Evolutionary conservation across 2,113 vertebrate species (phyloP).

Genomic region (Thamnaconus septentrionalis): DNA sequence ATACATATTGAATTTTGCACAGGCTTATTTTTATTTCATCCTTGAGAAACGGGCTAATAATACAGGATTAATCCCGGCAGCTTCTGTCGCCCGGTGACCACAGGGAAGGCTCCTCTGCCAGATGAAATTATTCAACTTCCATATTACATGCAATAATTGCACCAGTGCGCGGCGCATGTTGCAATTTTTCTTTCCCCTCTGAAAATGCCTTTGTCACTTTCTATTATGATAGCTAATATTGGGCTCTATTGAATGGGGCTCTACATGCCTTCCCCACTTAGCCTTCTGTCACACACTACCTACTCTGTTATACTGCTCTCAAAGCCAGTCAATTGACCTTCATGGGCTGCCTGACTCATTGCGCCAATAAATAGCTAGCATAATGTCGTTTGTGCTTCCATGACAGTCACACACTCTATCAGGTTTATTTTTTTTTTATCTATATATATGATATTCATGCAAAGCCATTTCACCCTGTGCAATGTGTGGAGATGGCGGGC

Average conservation of each 20-base stretch:
- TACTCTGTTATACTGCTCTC: conserved; percentile 53
- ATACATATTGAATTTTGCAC: not conserved
- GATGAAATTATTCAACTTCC: conserved; percentile 43
- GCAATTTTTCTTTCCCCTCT: conserved; percentile 31
- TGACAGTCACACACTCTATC: conserved; percentile 19
- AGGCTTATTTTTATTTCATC: conserved; percentile 4
- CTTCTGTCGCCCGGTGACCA: conserved; percentile 23
- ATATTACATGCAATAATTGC: conserved; percentile 18
- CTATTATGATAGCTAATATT: conserved; percentile 52
- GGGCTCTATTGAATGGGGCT: conserved; percentile 40
- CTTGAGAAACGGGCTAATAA: conserved; percentile 3
- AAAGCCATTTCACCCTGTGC: conserved; percentile 31
- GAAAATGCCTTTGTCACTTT: conserved; percentile 62
- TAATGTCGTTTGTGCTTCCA: conserved; percentile 48
- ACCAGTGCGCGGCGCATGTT: conserved; percentile 16
- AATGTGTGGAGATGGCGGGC: conserved; percentile 14
- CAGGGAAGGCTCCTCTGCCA: conserved; percentile 28
- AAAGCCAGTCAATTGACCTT: conserved; percentile 68
- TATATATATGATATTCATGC: conserved; percentile 30
- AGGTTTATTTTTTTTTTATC: conserved; percentile 1
- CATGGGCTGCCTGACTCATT: conserved; percentile 61
- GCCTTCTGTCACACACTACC: conserved; percentile 56
- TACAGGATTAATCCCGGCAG: conserved; percentile 24
- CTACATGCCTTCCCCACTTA: conserved; percentile 57
- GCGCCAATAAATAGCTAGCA: conserved; percentile 55